phyloP scores from a whole-genome alignment of 2,113 vertebrate genomes.

The Ardeotis arabs region DNA sequence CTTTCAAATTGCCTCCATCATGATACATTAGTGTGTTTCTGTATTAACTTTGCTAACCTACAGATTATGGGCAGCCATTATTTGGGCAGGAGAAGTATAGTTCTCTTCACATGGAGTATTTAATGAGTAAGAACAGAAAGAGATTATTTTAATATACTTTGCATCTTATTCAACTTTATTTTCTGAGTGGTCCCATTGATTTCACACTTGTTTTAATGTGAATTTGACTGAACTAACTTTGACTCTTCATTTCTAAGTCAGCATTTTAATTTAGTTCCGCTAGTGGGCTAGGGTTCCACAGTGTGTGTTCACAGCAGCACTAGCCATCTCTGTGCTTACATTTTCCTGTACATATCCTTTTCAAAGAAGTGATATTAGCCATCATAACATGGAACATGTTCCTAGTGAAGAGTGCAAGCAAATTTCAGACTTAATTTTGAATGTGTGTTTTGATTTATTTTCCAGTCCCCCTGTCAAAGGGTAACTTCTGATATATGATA shows the following conservation, averaged over 20 bases:
- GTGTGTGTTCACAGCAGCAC: neutral
- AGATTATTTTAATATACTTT: neutral
- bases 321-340: neutral
- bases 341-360: neutral
- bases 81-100: neutral
- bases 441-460: neutral
- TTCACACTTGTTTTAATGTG: neutral
- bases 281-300: neutral
- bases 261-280: neutral
- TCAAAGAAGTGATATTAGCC: neutral
- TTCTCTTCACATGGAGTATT: neutral
- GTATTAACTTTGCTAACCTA: neutral
- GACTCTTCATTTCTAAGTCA: neutral
- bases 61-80: neutral
- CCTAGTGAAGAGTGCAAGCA: neutral
- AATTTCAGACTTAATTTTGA: neutral
- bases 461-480: neutral
- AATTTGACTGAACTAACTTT: neutral
- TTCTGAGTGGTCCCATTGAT: neutral
- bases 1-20: neutral
- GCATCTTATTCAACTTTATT: neutral
- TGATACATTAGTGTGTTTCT: neutral
- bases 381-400: rapidly evolving
- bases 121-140: neutral
- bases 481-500: neutral